Conservation (phyloP, 2,113 vertebrate genomes). For the Phyllostomus hastatus region DNA sequence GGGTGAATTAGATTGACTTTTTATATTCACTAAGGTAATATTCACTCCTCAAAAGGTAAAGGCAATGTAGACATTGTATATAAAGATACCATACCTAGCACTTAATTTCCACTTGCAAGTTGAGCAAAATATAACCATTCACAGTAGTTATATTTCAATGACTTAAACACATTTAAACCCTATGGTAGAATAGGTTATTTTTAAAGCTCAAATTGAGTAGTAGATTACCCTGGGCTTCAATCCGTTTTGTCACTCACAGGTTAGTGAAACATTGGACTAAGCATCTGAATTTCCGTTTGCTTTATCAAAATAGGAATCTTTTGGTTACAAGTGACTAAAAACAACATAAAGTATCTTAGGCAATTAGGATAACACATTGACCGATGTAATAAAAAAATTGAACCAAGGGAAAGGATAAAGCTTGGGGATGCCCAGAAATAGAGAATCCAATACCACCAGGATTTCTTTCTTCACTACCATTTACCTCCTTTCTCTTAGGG, state of each 20-base stretch:
- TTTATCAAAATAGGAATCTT: not conserved
- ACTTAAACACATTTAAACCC: not conserved
- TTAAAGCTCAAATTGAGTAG: not conserved
- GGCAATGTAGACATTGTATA: not conserved
- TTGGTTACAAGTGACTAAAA: not conserved
- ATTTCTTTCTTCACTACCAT: not conserved
- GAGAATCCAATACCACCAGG: not conserved
- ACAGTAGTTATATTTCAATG: not conserved
- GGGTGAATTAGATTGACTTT: conserved; percentile 4
- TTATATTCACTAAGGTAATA: not conserved
- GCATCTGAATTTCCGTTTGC: not conserved
- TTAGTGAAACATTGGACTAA: not conserved
- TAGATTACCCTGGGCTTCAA: not conserved
- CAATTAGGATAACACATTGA: not conserved
- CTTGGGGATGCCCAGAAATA: not conserved
- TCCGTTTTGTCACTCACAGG: not conserved
- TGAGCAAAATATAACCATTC: not conserved
- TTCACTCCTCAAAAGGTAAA: not conserved
- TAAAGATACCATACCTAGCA: not conserved
- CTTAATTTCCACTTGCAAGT: not conserved
- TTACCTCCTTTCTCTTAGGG: not conserved
- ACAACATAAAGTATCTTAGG: not conserved
- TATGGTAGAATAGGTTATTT: not conserved
- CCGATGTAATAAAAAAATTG: not conserved
- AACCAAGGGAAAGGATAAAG: not conserved